These are phyloP conservation scores for Drosophila basisetae DNA, from an alignment of 2,888 invertebrate genomes.

Conservation along the genomic window DNA sequence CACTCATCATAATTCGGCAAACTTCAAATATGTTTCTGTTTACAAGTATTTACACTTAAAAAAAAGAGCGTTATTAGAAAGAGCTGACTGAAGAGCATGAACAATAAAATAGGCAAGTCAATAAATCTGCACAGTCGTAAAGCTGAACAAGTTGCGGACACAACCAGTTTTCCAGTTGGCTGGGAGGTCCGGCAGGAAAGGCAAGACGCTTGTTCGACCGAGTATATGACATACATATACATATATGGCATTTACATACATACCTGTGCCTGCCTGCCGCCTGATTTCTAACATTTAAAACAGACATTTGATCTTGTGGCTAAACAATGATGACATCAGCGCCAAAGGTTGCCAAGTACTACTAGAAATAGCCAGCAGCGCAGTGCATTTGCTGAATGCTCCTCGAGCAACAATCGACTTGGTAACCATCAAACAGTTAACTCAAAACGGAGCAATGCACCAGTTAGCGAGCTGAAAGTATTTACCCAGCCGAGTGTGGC, in stretches of 20 bases:
- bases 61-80: background rate
- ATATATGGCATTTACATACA: conserved; percentile 14
- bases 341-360: conserved; percentile 8
- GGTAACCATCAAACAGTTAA: conserved; percentile 35
- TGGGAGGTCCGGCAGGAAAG: conserved; percentile 1
- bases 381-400: conserved; percentile 11
- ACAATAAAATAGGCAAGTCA: conserved; percentile 17
- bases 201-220: background rate
- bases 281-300: conserved; percentile 44
- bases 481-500: conserved; percentile 41
- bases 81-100: background rate
- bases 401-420: conserved; percentile 35
- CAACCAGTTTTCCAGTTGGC: conserved; percentile 7
- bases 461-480: conserved; percentile 26
- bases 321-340: conserved; percentile 35
- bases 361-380: background rate
- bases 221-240: background rate
- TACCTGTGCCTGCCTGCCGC: conserved; percentile 40
- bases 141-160: conserved; percentile 60
- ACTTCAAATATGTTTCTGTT: conserved; percentile 1
- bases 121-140: conserved; percentile 69
- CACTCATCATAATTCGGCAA: conserved; percentile 10
- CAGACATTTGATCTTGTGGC: conserved; percentile 30
- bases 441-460: conserved; percentile 23
- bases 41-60: conserved; percentile 1